Percentiles rank a stretch among this genome's conserved stretches.
Conservation (phyloP, 2,888 invertebrate species). For the Taenaris catops region DNA sequence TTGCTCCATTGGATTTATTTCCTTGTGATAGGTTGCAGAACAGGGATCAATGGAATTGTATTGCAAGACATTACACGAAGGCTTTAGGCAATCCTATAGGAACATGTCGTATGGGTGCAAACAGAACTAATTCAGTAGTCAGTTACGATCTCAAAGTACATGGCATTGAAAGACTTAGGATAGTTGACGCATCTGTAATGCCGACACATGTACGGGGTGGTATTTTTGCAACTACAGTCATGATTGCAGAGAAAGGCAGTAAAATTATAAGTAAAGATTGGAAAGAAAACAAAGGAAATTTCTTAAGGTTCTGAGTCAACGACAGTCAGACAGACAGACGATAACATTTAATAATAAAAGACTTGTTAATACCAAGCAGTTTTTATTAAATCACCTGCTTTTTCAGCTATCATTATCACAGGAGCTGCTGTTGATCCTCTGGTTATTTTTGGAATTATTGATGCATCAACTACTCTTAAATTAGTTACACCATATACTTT, state of each 20-base stretch:
- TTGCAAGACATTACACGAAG: slow-evolving; percentile 69
- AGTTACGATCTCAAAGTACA: slow-evolving; percentile 60
- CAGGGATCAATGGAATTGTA: slow-evolving; percentile 72
- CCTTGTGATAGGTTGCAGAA: slow-evolving; percentile 64
- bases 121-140: slow-evolving; percentile 60
- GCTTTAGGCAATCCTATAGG: slow-evolving; percentile 67
- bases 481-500: slow-evolving; percentile 55
- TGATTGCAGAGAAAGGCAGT: slow-evolving; percentile 71
- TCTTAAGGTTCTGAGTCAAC: slow-evolving; percentile 33
- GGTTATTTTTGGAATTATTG: slow-evolving; percentile 65
- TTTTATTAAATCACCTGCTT: slow-evolving; percentile 71
- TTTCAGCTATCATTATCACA: slow-evolving; percentile 73
- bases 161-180: slow-evolving; percentile 63
- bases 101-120: slow-evolving; percentile 68
- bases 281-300: slow-evolving; percentile 60
- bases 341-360: slow-evolving; percentile 17
- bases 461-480: slow-evolving; percentile 62
- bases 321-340: slow-evolving; percentile 1
- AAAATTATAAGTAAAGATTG: slow-evolving; percentile 65
- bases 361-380: slow-evolving; percentile 56
- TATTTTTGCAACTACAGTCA: slow-evolving; percentile 59
- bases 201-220: slow-evolving; percentile 64
- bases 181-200: slow-evolving; percentile 70
- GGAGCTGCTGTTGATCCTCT: slow-evolving; percentile 67
- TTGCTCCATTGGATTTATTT: slow-evolving; percentile 64